Evolutionary conservation across 2,888 invertebrate species (phyloP).

Genomic region (Ferrisia virgata): DNA sequence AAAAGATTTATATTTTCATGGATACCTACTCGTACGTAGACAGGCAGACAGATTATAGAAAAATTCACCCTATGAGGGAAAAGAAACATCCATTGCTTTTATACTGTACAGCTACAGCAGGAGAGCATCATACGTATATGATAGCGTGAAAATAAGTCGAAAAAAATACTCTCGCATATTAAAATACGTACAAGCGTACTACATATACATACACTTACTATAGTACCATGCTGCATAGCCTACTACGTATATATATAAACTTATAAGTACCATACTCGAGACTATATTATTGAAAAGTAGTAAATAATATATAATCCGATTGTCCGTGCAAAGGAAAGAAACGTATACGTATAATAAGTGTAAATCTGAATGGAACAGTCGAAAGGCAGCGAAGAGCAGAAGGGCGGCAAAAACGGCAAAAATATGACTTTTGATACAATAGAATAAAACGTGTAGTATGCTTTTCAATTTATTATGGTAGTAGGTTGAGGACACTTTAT

Average conservation of each 20-base stretch:
- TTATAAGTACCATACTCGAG: conserved; percentile 20
- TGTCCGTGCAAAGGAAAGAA: conserved; percentile 35
- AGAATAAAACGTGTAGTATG: conserved; percentile 43
- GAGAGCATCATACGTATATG: too few species aligned
- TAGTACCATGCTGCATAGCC: too few species aligned
- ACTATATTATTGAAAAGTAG: conserved; percentile 41
- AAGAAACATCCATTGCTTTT: too few species aligned
- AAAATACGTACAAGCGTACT: too few species aligned
- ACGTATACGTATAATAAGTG: not conserved
- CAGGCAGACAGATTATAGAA: too few species aligned
- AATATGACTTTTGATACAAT: conserved; percentile 45
- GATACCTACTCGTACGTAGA: too few species aligned
- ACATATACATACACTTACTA: too few species aligned
- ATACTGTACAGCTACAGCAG: too few species aligned
- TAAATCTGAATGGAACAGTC: too few species aligned
- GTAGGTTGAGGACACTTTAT: conserved; percentile 46
- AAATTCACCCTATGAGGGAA: too few species aligned
- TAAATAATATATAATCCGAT: conserved; percentile 45
- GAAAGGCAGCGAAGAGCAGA: too few species aligned
- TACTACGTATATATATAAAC: not conserved
- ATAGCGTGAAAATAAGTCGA: not conserved
- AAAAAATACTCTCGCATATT: conserved; percentile 24
- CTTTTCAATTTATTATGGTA: conserved; percentile 45
- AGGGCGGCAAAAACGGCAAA: conserved; percentile 10
- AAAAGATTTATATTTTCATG: too few species aligned